These are phyloP conservation scores for Dasyurus viverrinus DNA, from an alignment of 2,113 vertebrate genomes.

Conservation along the genomic window DNA sequence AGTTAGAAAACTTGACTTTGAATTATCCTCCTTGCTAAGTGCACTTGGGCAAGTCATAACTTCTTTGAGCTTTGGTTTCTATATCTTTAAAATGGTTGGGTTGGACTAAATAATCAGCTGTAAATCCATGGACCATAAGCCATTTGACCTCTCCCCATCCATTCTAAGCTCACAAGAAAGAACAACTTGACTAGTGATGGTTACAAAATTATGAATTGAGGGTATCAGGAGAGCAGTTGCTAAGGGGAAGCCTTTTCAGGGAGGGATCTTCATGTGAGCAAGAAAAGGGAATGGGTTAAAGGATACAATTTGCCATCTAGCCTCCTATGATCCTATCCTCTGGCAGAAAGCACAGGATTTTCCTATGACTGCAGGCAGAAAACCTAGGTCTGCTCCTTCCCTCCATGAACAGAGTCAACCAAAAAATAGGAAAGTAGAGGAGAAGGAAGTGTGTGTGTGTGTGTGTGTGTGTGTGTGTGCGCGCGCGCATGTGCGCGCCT, in stretches of 20 bases:
- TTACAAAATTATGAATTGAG: neutral
- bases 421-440: conserved; percentile 59
- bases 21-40: neutral
- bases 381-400: conserved; percentile 40
- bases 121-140: neutral
- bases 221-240: neutral
- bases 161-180: neutral
- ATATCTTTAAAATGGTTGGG: neutral
- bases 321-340: neutral
- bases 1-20: neutral
- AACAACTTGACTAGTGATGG: neutral
- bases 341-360: neutral
- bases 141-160: neutral
- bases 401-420: conserved; percentile 57
- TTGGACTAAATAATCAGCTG: neutral
- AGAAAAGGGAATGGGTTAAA: neutral
- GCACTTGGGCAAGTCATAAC: neutral
- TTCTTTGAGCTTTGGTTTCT: neutral
- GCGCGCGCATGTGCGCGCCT: neutral
- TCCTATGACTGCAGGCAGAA: conserved; percentile 30
- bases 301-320: neutral
- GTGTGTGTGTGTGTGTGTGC: conserved; percentile 19
- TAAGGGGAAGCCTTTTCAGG: neutral
- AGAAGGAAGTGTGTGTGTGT: too few species aligned
- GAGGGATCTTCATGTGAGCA: neutral